Percentiles rank a stretch among this genome's conserved stretches.
Evolutionary conservation across 2,113 vertebrate species (phyloP).

Genomic region (Pachypanchax playfairii): DNA sequence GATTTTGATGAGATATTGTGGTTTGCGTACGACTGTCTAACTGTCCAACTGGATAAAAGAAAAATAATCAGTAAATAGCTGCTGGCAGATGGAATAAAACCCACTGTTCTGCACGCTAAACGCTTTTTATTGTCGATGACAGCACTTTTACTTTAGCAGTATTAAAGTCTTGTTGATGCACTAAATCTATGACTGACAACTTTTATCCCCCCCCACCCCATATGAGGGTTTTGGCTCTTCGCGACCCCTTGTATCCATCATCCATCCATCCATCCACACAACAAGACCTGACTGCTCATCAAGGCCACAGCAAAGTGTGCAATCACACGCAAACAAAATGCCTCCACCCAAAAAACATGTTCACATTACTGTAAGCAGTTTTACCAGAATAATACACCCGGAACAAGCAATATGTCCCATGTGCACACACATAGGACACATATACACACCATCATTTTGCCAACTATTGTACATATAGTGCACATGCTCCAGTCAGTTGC

Average conservation of each 20-base stretch:
- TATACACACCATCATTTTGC: constrained; percentile 43
- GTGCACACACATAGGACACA: constrained; percentile 19
- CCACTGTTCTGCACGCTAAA: constrained; percentile 43
- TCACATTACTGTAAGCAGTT: constrained; percentile 17
- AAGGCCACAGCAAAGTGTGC: constrained; percentile 18
- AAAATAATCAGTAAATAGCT: constrained; percentile 25
- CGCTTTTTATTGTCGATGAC: constrained; percentile 38
- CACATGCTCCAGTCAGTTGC: constrained; percentile 45
- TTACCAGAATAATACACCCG: constrained; percentile 4
- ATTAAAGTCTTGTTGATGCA: constrained; percentile 23
- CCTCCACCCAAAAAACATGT: too few species aligned
- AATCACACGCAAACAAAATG: constrained; percentile 14
- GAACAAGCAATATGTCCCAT: background rate
- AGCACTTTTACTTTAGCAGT: constrained; percentile 56
- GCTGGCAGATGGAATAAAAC: constrained; percentile 43
- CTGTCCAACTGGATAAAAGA: constrained; percentile 42
- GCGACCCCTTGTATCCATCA: constrained; percentile 49
- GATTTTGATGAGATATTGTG: constrained; percentile 17
- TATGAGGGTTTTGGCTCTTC: constrained; percentile 25
- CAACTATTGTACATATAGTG: constrained; percentile 47
- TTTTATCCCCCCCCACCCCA: background rate
- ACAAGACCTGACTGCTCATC: constrained; percentile 44
- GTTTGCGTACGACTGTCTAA: constrained; percentile 18
- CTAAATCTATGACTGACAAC: constrained; percentile 52
- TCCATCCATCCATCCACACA: constrained; percentile 44